Evolutionary conservation across 2,888 invertebrate species (phyloP).

Genomic region (Graphium colonna): DNA sequence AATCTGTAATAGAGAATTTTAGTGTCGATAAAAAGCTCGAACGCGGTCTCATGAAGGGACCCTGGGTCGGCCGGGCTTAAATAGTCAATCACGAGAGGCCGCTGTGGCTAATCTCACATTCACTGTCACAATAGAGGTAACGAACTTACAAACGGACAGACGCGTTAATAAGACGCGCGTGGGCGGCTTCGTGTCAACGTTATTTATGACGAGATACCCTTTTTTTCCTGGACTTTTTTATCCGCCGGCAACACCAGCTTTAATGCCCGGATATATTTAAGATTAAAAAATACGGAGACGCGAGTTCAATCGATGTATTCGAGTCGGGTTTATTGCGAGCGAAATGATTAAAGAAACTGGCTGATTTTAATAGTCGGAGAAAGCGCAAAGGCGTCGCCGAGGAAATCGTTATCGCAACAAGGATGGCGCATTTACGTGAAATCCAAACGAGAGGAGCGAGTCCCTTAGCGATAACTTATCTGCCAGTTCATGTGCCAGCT

Average conservation of each 20-base stretch:
- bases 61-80: conserved; percentile 44
- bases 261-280: conserved; percentile 15
- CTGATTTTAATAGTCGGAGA: conserved; percentile 58
- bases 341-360: conserved; percentile 55
- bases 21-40: conserved; percentile 32
- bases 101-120: conserved; percentile 76
- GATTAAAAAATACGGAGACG: conserved; percentile 12
- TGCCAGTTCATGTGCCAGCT: conserved; percentile 71
- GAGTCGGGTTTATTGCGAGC: conserved; percentile 56
- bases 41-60: conserved; percentile 62
- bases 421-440: conserved; percentile 71
- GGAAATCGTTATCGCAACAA: conserved; percentile 76
- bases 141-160: conserved; percentile 75
- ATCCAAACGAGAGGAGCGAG: conserved; percentile 70
- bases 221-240: conserved; percentile 41
- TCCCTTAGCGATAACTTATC: conserved; percentile 71
- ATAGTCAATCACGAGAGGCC: conserved; percentile 75
- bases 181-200: conserved; percentile 76
- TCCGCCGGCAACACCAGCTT: conserved; percentile 24
- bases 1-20: not conserved
- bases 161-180: conserved; percentile 76
- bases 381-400: conserved; percentile 57
- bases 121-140: conserved; percentile 74
- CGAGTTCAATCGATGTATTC: conserved; percentile 13
- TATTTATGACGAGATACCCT: conserved; percentile 69